Evolutionary conservation across 2,113 vertebrate species (phyloP), one percentile per base, ranked within the genome.

Genomic region (Bubo bubo): DNA sequence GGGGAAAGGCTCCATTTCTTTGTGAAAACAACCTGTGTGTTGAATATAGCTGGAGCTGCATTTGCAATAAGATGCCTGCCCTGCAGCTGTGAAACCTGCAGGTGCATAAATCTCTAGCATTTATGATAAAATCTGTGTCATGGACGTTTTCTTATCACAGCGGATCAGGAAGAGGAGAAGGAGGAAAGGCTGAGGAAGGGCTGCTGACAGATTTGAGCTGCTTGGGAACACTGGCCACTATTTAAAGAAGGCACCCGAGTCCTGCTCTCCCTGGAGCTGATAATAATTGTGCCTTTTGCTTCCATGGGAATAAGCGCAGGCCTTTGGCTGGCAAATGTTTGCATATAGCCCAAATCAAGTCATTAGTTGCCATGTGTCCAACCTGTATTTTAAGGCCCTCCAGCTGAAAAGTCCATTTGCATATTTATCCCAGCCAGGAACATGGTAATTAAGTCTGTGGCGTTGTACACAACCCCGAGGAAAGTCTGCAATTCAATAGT

Each of bases 341-440:
- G 88, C 90, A 92, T 96, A 95, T 89, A 96, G 82, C 71, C 94
- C 93, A 96, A 95, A 95, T 96, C 97, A 95, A 95, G 95, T 91
- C 95, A 97, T 96, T 97, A 97, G 91, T 94, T 93, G 81, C 96
- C 87, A 83, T 93, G 87, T 90, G 84, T 80, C 81, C 89, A 86
- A 97, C 93, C 93, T 95, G 87, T 97, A 90, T 77, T 96, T 97
- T 97, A 95, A 96, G 91, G 66, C 93, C 96, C 96, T 97, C 77
- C 91, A 93, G 95, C 93, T 91, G 96, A 97, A 96, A 91, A 90
- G 93, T 79, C 93, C 71, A 96, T 97, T 97, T 97, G 95, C 94
- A 96, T 96, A 91, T 91, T 94, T 94, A 95, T 96, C 89, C 89
- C 89, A 94, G 93, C 62, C 67, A 95, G 95, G 82, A 95, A 93